Evolutionary conservation across 2,888 invertebrate genomes (phyloP).

Genomic region (Cephus rjabovi): DNA sequence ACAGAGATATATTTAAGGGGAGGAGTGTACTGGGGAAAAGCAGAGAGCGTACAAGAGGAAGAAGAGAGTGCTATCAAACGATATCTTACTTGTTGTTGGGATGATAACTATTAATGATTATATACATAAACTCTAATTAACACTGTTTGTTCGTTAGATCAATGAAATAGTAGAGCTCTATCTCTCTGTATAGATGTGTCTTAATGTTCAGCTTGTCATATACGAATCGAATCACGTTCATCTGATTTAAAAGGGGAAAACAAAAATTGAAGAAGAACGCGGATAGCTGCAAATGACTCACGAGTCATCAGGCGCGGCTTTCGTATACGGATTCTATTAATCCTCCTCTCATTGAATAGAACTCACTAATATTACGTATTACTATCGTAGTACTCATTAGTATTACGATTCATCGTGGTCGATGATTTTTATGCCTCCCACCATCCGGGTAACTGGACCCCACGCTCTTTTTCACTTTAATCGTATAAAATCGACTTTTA

Average conservation of each 20-base stretch:
- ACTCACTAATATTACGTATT: background rate
- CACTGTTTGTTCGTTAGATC: conserved; percentile 60
- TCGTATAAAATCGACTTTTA: conserved; percentile 8
- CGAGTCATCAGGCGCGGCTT: background rate
- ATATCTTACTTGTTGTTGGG: conserved; percentile 60
- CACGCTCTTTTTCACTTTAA: conserved; percentile 4
- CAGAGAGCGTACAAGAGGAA: conserved; percentile 21
- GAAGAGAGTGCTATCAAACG: conserved; percentile 46
- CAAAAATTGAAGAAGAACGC: background rate
- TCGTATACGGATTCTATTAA: background rate
- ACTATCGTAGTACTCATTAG: background rate
- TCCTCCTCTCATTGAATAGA: background rate
- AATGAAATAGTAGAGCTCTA: conserved; percentile 47
- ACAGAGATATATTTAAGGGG: conserved; percentile 51
- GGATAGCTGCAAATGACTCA: background rate
- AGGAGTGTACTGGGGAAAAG: conserved; percentile 22
- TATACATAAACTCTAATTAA: conserved; percentile 60
- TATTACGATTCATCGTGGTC: background rate
- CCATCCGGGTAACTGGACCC: conserved; percentile 1
- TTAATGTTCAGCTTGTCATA: conserved; percentile 54
- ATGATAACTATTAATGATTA: conserved; percentile 54
- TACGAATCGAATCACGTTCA: conserved; percentile 1
- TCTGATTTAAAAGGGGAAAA: background rate
- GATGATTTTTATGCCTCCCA: background rate
- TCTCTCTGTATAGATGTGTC: conserved; percentile 59